These are phyloP conservation scores for Scytalopus superciliaris DNA, from an alignment of 2,113 vertebrate species.

Conservation along the genomic window DNA sequence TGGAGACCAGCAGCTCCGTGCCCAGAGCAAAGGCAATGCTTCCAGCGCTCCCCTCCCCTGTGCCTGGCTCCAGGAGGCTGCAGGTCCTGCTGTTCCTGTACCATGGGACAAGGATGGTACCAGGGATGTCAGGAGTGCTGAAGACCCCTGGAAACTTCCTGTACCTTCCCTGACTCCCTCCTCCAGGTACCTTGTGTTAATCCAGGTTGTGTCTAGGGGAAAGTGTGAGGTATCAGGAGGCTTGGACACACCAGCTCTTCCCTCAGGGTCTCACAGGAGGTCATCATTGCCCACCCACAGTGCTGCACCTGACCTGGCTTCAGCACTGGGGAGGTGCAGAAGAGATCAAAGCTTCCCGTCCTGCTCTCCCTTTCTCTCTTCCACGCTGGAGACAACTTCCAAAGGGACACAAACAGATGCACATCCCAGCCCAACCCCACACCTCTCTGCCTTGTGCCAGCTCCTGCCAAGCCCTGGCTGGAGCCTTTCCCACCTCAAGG, in stretches of 20 bases:
- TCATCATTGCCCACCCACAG: fast-evolving
- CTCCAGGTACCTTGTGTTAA: not conserved
- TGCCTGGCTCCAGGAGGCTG: not conserved
- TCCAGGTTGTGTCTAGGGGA: not conserved
- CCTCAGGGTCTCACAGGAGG: not conserved
- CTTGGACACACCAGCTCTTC: not conserved
- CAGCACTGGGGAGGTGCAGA: not conserved
- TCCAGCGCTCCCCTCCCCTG: not conserved
- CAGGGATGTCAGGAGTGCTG: fast-evolving
- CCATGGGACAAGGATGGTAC: not conserved
- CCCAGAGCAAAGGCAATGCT: not conserved
- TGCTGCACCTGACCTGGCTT: fast-evolving
- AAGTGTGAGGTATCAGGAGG: not conserved
- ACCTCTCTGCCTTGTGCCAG: not conserved
- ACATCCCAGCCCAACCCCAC: fast-evolving
- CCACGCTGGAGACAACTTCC: not conserved
- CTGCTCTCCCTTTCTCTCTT: not conserved
- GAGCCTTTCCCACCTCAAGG: not conserved
- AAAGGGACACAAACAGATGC: not conserved
- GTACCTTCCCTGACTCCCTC: not conserved
- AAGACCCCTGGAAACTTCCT: not conserved
- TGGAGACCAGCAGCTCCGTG: not conserved
- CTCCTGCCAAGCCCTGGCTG: not conserved
- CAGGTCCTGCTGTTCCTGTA: not conserved
- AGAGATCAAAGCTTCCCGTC: not conserved